Conservation (phyloP, 2,888 invertebrate genomes). For the Brachyopa scutellaris region DNA sequence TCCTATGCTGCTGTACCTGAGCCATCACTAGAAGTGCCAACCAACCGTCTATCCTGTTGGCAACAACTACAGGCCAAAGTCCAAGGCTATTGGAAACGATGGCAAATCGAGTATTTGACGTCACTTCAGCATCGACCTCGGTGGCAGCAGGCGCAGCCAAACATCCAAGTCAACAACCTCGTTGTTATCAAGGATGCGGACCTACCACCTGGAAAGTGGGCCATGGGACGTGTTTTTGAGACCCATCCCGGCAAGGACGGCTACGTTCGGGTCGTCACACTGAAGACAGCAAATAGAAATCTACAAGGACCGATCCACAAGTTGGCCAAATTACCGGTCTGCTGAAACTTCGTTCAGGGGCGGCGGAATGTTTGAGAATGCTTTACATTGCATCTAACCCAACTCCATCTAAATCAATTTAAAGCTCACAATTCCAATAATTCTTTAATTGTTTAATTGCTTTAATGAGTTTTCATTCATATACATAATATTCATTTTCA, state of each 20-base stretch:
- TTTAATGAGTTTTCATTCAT: too few relatives aligned
- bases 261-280: not conserved
- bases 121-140: constrained; percentile 8
- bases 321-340: not conserved
- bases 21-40: constrained; percentile 1
- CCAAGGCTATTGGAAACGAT: too few relatives aligned
- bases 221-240: not conserved
- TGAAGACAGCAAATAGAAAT: not conserved
- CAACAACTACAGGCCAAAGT: not conserved
- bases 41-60: too few relatives aligned
- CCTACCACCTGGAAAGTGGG: constrained; percentile 1
- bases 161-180: not conserved
- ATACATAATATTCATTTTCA: too few relatives aligned
- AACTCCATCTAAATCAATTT: too few relatives aligned
- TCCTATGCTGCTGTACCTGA: not conserved
- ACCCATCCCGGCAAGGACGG: not conserved
- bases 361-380: constrained; percentile 2
- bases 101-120: not conserved
- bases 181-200: constrained; percentile 6
- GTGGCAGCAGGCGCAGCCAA: too few relatives aligned
- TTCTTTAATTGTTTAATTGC: too few relatives aligned
- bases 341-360: constrained; percentile 11
- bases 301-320: not conserved
- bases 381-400: too few relatives aligned
- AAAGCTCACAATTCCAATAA: too few relatives aligned